Conservation (phyloP, 1,140 invertebrate genomes). For the Achatina immaculata region DNA sequence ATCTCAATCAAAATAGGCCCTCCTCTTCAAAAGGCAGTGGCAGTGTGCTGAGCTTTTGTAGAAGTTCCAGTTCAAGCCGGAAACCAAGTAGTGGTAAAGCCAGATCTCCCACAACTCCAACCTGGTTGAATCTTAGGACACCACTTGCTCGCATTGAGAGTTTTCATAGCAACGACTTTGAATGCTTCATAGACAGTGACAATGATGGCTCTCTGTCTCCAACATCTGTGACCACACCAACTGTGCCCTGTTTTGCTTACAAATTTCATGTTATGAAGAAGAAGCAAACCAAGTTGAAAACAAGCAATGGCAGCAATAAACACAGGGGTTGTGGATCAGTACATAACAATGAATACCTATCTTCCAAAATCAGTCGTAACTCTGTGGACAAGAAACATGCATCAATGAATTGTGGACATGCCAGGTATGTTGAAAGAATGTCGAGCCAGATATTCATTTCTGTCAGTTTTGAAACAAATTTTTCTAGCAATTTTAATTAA, state of each 20-base stretch:
- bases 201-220: slow-evolving; percentile 51
- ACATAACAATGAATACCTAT: neutral
- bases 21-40: slow-evolving; percentile 28
- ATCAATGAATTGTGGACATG: neutral
- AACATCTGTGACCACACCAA: slow-evolving; percentile 59
- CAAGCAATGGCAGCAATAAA: slow-evolving; percentile 41
- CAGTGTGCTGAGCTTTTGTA: slow-evolving; percentile 22
- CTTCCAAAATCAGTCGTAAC: slow-evolving; percentile 25
- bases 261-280: slow-evolving; percentile 58
- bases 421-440: neutral
- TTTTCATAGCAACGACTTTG: slow-evolving; percentile 68
- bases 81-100: slow-evolving; percentile 40
- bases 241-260: slow-evolving; percentile 65
- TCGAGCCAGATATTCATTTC: too few species aligned
- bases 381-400: slow-evolving; percentile 24
- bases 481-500: too few species aligned
- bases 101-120: slow-evolving; percentile 61
- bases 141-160: slow-evolving; percentile 67
- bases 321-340: slow-evolving; percentile 15
- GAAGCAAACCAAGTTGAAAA: slow-evolving; percentile 60
- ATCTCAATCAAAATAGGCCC: neutral
- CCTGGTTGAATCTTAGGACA: slow-evolving; percentile 58
- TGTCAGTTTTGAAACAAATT: too few species aligned
- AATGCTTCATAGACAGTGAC: slow-evolving; percentile 54
- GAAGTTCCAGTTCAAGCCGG: slow-evolving; percentile 31